Base-by-base conservation (phyloP, 2,797 vertebrate species). In the Eulemur rubriventer region DNA sequence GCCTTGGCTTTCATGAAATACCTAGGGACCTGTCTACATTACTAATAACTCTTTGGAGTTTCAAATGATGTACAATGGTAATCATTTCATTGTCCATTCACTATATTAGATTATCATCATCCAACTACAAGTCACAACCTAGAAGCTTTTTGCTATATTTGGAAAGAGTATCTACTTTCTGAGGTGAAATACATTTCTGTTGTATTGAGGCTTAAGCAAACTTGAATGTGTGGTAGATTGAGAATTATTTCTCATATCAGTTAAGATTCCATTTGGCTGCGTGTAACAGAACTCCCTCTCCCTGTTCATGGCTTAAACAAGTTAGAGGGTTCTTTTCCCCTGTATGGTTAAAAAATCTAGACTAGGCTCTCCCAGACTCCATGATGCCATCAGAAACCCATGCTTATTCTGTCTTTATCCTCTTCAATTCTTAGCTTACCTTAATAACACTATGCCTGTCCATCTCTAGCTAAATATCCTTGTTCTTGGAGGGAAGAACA, bases 81-180 rank as follows among this genome's bases (percentile, higher is more conserved):
- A 78, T 85, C 35, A 55, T 78, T 91, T 89, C 65, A 24, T 75
- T 93, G 50, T 76, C 61, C 41, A 18, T 38, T 86, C 52, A 59
- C 35, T 52, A 2, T 57, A 35, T 67, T 70, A 46, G 14, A 38
- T 5, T 30, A 50, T 94, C 59, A 75, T 57, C 65, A 69, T 55
- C 70, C 61, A 93, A 72, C 22, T 82, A 89, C 67, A 73, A 28
- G 41, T 67, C 30, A 63, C 43, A 91, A 59, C n/a, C 63, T 80
- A 55, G 78, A 96, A 73, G 46, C n/a, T 78, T 91, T 91, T 83
- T 69, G 14, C 43, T 63, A 7, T 70, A 30, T 88, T 85, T 95
- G 65, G 80, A 91, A 91, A 91, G 81, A 91, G 38, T 55, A 33
- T 85, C 59, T 93, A 48, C 86, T 63, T 94, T 83, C 82, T 87